Conservation (phyloP, 2,888 invertebrate genomes). For the Cerastis leucographa region DNA sequence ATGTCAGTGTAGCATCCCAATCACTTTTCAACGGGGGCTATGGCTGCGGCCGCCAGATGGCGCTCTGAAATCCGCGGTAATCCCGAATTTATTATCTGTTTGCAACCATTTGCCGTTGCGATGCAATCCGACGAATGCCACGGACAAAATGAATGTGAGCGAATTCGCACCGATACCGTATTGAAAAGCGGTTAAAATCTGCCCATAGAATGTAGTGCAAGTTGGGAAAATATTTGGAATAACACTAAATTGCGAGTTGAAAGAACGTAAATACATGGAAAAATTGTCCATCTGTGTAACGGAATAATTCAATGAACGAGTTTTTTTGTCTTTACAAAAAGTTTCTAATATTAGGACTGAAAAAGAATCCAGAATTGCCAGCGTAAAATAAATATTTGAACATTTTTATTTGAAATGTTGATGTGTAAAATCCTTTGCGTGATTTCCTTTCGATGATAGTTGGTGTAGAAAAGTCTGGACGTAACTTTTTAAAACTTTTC, state of each 20-base stretch:
- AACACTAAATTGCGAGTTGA: constrained; percentile 33
- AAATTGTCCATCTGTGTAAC: background rate
- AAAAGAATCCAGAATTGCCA: background rate
- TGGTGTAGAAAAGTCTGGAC: constrained; percentile 7
- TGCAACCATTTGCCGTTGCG: constrained; percentile 80
- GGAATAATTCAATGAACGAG: constrained; percentile 9
- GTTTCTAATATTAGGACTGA: background rate
- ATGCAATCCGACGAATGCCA: constrained; percentile 78
- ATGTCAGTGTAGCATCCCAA: constrained; percentile 75
- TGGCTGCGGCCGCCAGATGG: constrained; percentile 80
- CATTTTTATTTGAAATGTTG: constrained; percentile 30
- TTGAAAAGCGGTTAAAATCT: constrained; percentile 68
- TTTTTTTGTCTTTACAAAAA: constrained; percentile 11
- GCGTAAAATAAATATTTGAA: constrained; percentile 22
- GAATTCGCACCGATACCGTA: constrained; percentile 74
- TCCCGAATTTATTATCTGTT: constrained; percentile 88
- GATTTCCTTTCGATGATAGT: constrained; percentile 26
- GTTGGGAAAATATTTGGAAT: constrained; percentile 60
- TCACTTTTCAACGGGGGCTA: constrained; percentile 79
- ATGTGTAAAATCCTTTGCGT: constrained; percentile 22
- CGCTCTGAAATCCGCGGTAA: constrained; percentile 81
- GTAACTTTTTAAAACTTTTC: constrained; percentile 4
- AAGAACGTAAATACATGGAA: constrained; percentile 6
- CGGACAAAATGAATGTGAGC: constrained; percentile 76
- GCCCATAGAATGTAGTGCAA: constrained; percentile 57